phyloP scores from a whole-genome alignment of 2,888 invertebrate genomes.

The Noctua janthe region DNA sequence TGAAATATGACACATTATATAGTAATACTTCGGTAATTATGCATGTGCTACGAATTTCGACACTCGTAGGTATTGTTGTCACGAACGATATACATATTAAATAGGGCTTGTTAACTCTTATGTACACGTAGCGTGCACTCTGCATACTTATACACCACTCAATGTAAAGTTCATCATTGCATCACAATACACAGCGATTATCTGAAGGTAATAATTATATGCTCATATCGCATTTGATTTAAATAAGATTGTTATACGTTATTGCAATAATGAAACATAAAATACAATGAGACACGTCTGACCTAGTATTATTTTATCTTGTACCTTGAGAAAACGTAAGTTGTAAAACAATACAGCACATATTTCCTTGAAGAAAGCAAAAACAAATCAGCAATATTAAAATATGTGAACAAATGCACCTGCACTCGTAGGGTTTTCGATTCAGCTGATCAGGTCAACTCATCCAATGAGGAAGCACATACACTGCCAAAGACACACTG shows the following conservation, averaged over 20 bases:
- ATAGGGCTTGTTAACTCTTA: conserved; percentile 31
- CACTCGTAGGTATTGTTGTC: conserved; percentile 32
- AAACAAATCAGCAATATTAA: conserved; percentile 69
- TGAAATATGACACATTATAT: conserved; percentile 29
- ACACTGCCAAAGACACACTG: conserved; percentile 81
- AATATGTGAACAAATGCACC: conserved; percentile 86
- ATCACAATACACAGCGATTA: conserved; percentile 52
- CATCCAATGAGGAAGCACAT: conserved; percentile 78
- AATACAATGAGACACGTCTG: conserved; percentile 44
- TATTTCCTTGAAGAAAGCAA: conserved; percentile 63
- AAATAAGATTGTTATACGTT: conserved; percentile 25
- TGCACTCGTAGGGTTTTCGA: conserved; percentile 80
- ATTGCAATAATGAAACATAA: conserved; percentile 27
- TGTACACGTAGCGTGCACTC: conserved; percentile 19
- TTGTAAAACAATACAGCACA: conserved; percentile 49
- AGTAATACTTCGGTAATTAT: conserved; percentile 30
- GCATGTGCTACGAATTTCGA: conserved; percentile 39
- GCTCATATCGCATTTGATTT: conserved; percentile 39
- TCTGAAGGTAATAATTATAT: conserved; percentile 42
- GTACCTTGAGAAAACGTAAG: conserved; percentile 59
- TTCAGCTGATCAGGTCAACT: conserved; percentile 78
- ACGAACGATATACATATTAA: conserved; percentile 33
- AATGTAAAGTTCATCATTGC: conserved; percentile 46
- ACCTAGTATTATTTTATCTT: conserved; percentile 54
- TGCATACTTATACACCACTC: conserved; percentile 20